Evolutionary conservation across 1,140 invertebrate species (phyloP).

Genomic region (Ceratoteleas bidentatus): DNA sequence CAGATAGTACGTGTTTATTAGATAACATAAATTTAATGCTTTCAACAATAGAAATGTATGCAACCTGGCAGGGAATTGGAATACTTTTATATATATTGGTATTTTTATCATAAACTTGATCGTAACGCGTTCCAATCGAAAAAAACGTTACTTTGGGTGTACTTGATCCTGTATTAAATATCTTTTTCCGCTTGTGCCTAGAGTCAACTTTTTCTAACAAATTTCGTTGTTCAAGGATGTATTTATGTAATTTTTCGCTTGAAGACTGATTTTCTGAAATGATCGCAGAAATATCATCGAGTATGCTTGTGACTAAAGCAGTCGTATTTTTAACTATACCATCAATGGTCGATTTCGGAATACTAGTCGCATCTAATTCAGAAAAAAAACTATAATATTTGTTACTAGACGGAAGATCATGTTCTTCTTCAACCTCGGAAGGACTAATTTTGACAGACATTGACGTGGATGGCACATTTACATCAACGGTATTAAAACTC

Average conservation of each 20-base stretch:
- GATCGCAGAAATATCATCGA: slow-evolving; percentile 10
- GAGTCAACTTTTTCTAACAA: slow-evolving; percentile 6
- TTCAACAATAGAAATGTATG: slow-evolving; percentile 39
- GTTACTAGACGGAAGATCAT: too few relatives aligned
- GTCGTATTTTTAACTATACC: slow-evolving; percentile 5
- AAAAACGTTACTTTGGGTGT: slow-evolving; percentile 13
- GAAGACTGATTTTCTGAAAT: slow-evolving; percentile 1
- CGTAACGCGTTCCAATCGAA: slow-evolving; percentile 26
- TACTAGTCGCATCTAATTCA: slow-evolving; percentile 20
- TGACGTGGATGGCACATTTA: too few relatives aligned
- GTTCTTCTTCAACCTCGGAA: too few relatives aligned
- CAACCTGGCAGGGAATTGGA: slow-evolving; percentile 25
- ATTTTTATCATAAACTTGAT: slow-evolving; percentile 44
- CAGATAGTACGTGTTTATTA: background rate
- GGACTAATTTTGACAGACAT: too few relatives aligned
- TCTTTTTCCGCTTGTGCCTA: slow-evolving; percentile 1
- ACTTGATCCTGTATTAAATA: slow-evolving; percentile 1
- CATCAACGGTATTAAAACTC: too few relatives aligned
- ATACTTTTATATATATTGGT: slow-evolving; percentile 25
- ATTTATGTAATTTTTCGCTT: slow-evolving; percentile 14
- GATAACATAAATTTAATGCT: slow-evolving; percentile 29
- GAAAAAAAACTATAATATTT: too few relatives aligned
- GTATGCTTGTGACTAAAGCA: background rate
- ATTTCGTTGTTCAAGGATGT: slow-evolving; percentile 22
- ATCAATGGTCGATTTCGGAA: slow-evolving; percentile 23